Conservation (phyloP, 2,113 vertebrate genomes). For the Coreoperca whiteheadi region DNA sequence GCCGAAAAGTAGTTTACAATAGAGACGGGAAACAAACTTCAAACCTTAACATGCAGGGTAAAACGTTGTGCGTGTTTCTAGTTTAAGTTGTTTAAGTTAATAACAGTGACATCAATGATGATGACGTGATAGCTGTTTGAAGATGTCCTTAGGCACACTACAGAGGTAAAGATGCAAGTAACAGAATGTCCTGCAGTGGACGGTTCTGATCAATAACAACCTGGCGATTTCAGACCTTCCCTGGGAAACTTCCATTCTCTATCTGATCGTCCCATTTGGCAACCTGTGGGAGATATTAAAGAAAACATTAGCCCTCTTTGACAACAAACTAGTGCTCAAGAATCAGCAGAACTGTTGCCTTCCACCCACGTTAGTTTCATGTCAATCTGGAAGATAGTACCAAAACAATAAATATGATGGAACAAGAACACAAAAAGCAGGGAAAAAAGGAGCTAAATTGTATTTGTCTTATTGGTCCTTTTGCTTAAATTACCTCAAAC, state of each 20-base stretch:
- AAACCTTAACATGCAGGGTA: conserved; percentile 25
- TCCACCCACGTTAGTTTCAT: background rate
- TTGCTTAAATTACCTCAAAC: background rate
- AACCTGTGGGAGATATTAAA: conserved; percentile 72
- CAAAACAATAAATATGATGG: background rate
- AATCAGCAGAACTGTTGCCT: background rate
- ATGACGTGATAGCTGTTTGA: conserved; percentile 9
- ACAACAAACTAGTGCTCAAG: background rate
- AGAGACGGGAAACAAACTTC: conserved; percentile 5
- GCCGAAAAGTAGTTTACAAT: conserved; percentile 3
- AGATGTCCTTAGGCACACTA: conserved; percentile 57
- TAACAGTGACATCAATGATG: conserved; percentile 20
- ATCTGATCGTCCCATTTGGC: conserved; percentile 83
- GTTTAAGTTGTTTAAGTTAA: conserved; percentile 45
- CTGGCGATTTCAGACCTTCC: conserved; percentile 77
- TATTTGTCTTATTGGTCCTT: background rate
- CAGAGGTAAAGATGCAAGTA: conserved; percentile 26
- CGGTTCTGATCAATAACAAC: background rate
- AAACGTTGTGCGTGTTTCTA: conserved; percentile 67
- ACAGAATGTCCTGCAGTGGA: conserved; percentile 44
- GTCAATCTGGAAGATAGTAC: background rate
- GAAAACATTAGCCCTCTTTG: background rate
- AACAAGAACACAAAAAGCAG: background rate
- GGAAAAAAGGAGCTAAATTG: background rate
- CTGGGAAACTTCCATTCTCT: conserved; percentile 82